Percentiles rank a stretch among this genome's conserved stretches.
phyloP scores from a whole-genome alignment of 35 echinoderm and acorn worm genomes.

The Lytechinus pictus region DNA sequence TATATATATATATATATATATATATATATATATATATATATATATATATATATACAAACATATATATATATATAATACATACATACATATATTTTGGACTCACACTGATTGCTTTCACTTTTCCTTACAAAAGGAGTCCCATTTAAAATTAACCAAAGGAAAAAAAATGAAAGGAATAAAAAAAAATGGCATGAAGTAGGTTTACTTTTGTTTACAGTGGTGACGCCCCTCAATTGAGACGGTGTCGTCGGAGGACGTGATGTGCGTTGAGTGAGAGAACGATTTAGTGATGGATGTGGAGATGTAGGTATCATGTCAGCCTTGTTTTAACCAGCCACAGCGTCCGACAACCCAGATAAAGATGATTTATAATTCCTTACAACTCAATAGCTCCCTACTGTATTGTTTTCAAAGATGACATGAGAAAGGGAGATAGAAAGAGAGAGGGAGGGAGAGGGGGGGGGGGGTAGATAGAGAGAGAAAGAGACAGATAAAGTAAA shows the following conservation, averaged over 20 bases:
- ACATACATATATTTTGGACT: too few species aligned
- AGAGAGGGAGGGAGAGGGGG: neutral
- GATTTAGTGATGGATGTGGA: neutral
- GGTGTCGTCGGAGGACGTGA: neutral
- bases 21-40: too few species aligned
- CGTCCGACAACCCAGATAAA: neutral
- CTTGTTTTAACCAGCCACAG: neutral
- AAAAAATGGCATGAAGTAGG: neutral
- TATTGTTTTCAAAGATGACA: neutral
- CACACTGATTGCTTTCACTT: too few species aligned
- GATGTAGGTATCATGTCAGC: neutral
- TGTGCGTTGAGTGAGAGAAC: neutral
- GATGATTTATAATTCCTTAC: neutral
- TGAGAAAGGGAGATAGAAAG: neutral
- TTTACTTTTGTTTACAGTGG: neutral
- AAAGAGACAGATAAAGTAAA: neutral
- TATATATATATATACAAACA: too few species aligned
- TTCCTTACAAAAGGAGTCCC: too few species aligned
- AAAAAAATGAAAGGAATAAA: neutral
- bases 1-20: too few species aligned
- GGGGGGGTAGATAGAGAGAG: neutral
- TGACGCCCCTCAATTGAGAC: neutral
- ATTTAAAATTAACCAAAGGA: too few species aligned
- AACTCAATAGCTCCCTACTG: neutral
- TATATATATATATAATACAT: too few species aligned